Evolutionary conservation across 2,113 vertebrate species (phyloP).

Genomic region (Sinocyclocheilus rhinocerous): DNA sequence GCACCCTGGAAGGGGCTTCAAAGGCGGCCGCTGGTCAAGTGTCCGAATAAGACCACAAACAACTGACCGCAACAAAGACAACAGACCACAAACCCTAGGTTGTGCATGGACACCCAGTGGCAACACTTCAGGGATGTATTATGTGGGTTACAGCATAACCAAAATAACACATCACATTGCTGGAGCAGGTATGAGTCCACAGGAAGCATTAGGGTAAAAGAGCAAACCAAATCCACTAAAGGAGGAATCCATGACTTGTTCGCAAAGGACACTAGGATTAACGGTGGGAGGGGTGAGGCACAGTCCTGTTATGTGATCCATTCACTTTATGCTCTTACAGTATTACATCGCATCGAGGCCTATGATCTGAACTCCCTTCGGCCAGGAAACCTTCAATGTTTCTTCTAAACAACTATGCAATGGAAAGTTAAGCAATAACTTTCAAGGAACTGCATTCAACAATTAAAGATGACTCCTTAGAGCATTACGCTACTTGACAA

Average conservation of each 20-base stretch:
- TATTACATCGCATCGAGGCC: not conserved
- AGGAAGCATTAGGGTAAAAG: constrained; percentile 17
- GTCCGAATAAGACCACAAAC: not conserved
- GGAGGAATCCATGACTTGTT: not conserved
- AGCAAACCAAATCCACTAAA: not conserved
- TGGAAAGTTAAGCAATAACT: not conserved
- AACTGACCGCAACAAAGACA: constrained; percentile 6
- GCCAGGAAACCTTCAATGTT: not conserved
- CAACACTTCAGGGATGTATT: not conserved
- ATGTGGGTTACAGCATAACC: not conserved
- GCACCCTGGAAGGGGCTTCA: constrained; percentile 11
- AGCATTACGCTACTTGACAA: not conserved
- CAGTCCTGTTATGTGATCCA: not conserved
- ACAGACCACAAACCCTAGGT: not conserved
- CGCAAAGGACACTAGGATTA: constrained; percentile 7
- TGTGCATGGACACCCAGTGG: not conserved
- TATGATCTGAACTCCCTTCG: not conserved
- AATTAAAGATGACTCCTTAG: not conserved
- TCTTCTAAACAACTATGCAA: not conserved
- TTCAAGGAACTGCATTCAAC: not conserved
- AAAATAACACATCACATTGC: not conserved
- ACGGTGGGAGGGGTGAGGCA: not conserved
- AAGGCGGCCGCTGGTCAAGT: not conserved
- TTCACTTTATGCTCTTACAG: not conserved
- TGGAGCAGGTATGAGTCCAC: not conserved